These are phyloP conservation scores for Chlorodrepanis virens DNA, from an alignment of 2,113 vertebrate species.

Conservation along the genomic window DNA sequence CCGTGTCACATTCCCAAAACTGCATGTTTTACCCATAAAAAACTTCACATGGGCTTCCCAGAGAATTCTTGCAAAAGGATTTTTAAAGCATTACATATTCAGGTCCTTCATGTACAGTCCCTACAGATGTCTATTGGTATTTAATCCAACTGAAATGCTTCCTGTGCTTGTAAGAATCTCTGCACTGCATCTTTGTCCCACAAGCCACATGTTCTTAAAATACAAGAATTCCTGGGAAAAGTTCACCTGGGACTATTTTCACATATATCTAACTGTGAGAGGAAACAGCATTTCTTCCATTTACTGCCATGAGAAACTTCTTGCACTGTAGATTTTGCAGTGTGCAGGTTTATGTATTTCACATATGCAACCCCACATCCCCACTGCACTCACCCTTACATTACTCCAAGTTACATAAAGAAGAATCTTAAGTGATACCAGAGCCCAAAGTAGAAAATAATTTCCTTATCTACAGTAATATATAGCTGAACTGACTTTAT, in stretches of 20 bases:
- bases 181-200: not conserved
- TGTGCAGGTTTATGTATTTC: not conserved
- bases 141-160: not conserved
- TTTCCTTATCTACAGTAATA: not conserved
- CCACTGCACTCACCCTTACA: not conserved
- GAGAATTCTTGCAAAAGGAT: not conserved
- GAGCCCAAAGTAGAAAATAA: not conserved
- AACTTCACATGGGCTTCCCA: not conserved
- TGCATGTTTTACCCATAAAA: not conserved
- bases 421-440: not conserved
- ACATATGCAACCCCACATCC: not conserved
- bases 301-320: not conserved
- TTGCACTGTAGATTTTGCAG: not conserved
- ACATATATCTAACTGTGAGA: not conserved
- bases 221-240: not conserved
- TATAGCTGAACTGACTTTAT: not conserved
- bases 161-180: not conserved
- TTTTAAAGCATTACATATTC: not conserved
- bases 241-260: not conserved
- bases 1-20: not conserved
- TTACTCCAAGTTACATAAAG: not conserved
- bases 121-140: accelerated
- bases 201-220: not conserved
- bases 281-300: not conserved
- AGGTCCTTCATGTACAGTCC: not conserved